Evolutionary conservation across 2,797 vertebrate species (phyloP).

Genomic region (Poeciliopsis infans): DNA sequence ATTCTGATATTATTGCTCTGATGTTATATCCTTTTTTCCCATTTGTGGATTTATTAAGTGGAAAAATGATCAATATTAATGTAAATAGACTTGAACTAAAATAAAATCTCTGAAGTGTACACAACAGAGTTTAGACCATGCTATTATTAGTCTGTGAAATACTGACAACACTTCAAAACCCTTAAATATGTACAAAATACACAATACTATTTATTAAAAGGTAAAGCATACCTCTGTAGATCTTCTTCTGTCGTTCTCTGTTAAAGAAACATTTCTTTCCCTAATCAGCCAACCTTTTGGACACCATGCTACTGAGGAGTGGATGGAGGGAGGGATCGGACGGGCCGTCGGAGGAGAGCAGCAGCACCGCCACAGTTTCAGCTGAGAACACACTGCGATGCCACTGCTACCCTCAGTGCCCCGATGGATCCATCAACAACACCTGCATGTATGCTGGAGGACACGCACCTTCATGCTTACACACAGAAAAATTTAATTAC

Average conservation of each 20-base stretch:
- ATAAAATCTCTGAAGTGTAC: background rate
- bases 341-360: conserved; percentile 77
- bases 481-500: background rate
- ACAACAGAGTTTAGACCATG: background rate
- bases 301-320: conserved; percentile 88
- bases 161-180: background rate
- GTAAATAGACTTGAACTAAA: background rate
- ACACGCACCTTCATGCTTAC: conserved; percentile 5
- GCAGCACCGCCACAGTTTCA: conserved; percentile 76
- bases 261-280: conserved; percentile 11
- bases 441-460: conserved; percentile 89
- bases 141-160: background rate
- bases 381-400: conserved; percentile 86
- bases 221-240: background rate
- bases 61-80: background rate
- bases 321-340: conserved; percentile 86
- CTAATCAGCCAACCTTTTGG: conserved; percentile 81
- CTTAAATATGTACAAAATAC: background rate
- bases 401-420: conserved; percentile 93
- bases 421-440: conserved; percentile 92
- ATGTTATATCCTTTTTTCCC: background rate
- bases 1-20: background rate
- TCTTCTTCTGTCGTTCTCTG: background rate
- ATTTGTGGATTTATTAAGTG: background rate
- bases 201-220: background rate